Base-by-base conservation (phyloP, 2,113 vertebrate genomes). In the Proteles cristata region DNA sequence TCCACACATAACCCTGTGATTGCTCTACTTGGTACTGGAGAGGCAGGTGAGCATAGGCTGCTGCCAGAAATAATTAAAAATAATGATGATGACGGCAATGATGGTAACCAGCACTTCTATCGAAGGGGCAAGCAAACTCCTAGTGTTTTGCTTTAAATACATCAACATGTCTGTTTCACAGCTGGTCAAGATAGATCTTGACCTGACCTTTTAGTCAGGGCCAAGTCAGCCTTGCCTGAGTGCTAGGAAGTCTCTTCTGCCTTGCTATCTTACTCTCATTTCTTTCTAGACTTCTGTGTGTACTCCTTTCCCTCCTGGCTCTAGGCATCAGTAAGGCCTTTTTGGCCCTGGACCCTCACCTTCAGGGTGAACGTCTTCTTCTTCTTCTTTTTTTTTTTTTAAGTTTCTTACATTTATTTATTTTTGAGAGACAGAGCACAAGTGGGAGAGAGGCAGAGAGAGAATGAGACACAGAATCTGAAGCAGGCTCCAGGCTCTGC, bases 141-240 rank as follows among this genome's bases (percentile, higher is more conserved):
- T 21, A 11, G 65, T 10, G 4, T 31, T 79, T 45, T 7, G 11
- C 65, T 53, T 28, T 25, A 0, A 0, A 4, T 4, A 16, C 23
- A 35, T 71, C 35, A 45, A 55, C 71, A 69, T 0, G 1, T n/a
- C 26, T 26, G 3, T 11, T 50, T 61, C 66, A 15, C 26, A 50
- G 58, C 53, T 19, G 3, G 35, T 53, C 83, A 74, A 76, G 53
- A 14, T 4, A 9, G 12, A 3, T 14, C 65, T 71, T 16, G 63
- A 48, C 28, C 91, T 68, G 68, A 5, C 19, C 63, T 68, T 73
- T 53, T 55, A 28, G 39, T 65, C 12, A 39, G 10, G 25, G 33
- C 45, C 74, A 58, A 17, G 35, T 14, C 15, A 45, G 63, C 31
- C 43, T 33, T 63, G 7, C 21, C 0, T 12, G 35, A 74, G 16